Conservation (phyloP, 2,113 vertebrate genomes). For the Actenoides hombroni region DNA sequence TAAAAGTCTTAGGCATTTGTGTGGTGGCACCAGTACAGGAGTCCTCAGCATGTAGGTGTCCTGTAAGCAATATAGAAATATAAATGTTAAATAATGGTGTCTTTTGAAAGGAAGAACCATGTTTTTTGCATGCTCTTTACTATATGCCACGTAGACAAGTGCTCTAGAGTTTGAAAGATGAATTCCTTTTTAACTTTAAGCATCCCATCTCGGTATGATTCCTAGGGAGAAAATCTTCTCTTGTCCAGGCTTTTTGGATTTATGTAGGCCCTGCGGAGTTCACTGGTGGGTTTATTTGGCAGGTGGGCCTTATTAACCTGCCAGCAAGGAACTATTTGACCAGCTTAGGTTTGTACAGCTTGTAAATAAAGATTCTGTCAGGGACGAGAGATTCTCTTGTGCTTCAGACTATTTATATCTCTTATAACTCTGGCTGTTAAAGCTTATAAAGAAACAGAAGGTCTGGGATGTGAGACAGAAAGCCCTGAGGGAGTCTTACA, state of each 20-base stretch:
- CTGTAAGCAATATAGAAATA: neutral
- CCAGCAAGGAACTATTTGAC: slow-evolving; percentile 55
- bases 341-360: slow-evolving; percentile 25
- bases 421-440: slow-evolving; percentile 51
- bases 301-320: slow-evolving; percentile 64
- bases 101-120: neutral
- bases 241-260: slow-evolving; percentile 1
- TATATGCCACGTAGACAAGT: neutral
- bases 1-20: neutral
- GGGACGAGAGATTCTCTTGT: slow-evolving; percentile 52
- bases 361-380: slow-evolving; percentile 65
- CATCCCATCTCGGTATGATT: neutral
- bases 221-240: neutral
- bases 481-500: slow-evolving; percentile 48
- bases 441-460: slow-evolving; percentile 63
- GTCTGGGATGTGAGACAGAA: slow-evolving; percentile 64
- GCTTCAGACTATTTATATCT: slow-evolving; percentile 63
- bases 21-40: neutral
- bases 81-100: neutral
- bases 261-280: slow-evolving; percentile 8
- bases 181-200: neutral
- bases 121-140: neutral
- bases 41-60: neutral
- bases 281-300: slow-evolving; percentile 52
- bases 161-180: neutral